Base-by-base conservation (phyloP, 1,140 invertebrate genomes). In the Danaus plexippus region DNA sequence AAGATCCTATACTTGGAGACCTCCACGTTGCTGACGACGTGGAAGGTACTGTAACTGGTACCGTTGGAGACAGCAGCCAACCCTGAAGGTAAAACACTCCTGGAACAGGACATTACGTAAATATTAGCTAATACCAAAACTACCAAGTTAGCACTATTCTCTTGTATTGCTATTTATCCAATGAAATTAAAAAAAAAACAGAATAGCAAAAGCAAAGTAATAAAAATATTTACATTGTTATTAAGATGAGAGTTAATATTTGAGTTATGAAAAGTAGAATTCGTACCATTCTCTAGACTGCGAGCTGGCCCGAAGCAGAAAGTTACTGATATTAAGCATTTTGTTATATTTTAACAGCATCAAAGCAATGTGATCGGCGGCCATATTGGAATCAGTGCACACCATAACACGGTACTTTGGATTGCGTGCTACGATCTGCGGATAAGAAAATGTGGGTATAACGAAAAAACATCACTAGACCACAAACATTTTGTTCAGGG, bases 361-460 rank as follows among this genome's bases (percentile, higher is more conserved):
- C 22, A 75, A 52, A 11, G 80, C 82, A 41, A 85, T 71, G 67
- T 85, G 78, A 47, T 85, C 82, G 9, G 82, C 82, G 15, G 82
- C 82, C 80, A 82, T 85, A 63, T 85, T 85, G 54, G 78, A 82
- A 43, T 82, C 75, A 0, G 80, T 85, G 64, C 82, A 85, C 44
- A 85, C 78, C 73, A 85, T 60, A 12, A 85, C 68, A 11, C 78
- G 71, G 56, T 80, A 73, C 8, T 57, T 66, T 0, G 69, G 52
- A 50, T 65, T 75, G 10, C 49, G 69, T 5, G 54, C 60, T 47
- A 80, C 80, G 48, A 85, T 48, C 82, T 85, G 70, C 11, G 67
- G 59, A 64, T 22, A 57, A 64, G 18, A 52, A 44, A 47, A 11
- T 52, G n/a, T n/a, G 7, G 15, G 18, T 50, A 22, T 13, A 40